Base-by-base conservation (phyloP, 64 coral and sea anemone species). In the Montipora cactus region DNA sequence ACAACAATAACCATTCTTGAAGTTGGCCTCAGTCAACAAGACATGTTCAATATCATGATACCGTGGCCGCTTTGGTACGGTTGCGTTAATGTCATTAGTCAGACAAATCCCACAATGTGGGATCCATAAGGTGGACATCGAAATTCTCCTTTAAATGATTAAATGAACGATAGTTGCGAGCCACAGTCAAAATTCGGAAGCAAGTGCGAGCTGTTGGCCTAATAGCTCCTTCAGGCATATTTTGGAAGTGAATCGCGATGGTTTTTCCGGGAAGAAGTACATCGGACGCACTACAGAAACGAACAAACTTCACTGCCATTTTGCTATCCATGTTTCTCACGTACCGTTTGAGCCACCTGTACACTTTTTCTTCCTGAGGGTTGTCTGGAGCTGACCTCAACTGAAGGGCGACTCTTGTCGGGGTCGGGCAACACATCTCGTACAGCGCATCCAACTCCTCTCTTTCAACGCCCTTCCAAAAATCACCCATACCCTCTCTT, bases 101-200 rank as follows among this genome's bases (percentile, higher is more conserved):
- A 37, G 37, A 37, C 37, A 91, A 74, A 80, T 91, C 89, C 89
- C 89, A 91, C 25, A 66, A 25, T 20, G 46, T 25, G 55, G 44
- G 6, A 83, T 83, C 20, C 49, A 51, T 44, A 23, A 91, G 79
- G 25, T 91, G 82, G 21, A 82, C 23, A 7, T 91, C 89, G 15
- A 91, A 59, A 46, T 83, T 83, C 2, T 91, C 19, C 46, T 83
- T 45, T 37, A 91, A 73, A 0, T 83, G 59, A 9, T 58, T 58
- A 67, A 50, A 91, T 2, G 78, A 83, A 9, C 4, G 78, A 79
- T 91, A 91, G 64, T 91, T 91, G 16, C 69, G 49, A 13, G 79
- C 37, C 69, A 83, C 47, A 5, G 14, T 83, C 28, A 91, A 51
- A 72, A 53, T 25, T 46, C 4, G 14, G 55, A 91, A 91, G 70